Conservation (phyloP, 2,113 vertebrate genomes). For the Serilophus lunatus region DNA sequence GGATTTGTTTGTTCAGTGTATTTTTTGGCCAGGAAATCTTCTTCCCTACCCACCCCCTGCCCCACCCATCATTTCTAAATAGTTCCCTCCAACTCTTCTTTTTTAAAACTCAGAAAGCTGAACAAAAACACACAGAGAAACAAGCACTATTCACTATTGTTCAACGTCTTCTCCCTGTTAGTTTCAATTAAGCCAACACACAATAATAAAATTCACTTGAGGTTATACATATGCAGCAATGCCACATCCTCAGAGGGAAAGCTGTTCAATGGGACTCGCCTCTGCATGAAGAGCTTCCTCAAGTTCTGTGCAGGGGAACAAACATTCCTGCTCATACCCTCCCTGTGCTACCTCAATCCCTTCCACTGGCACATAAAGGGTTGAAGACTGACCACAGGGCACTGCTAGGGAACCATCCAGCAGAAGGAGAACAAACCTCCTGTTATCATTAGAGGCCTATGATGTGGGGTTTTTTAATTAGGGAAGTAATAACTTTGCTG, state of each 20-base stretch:
- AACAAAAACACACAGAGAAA: not conserved
- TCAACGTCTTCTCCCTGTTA: not conserved
- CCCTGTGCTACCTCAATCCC: not conserved
- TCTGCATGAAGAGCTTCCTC: not conserved
- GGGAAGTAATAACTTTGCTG: not conserved
- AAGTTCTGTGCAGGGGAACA: accelerated
- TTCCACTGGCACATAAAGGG: not conserved
- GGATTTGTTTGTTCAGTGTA: not conserved
- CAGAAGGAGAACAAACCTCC: not conserved
- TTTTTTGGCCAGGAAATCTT: not conserved
- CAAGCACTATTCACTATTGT: not conserved
- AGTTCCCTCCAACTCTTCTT: not conserved
- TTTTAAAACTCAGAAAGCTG: not conserved
- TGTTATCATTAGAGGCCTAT: not conserved
- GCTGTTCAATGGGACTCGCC: not conserved
- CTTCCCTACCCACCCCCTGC: no score
- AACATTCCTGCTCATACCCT: not conserved
- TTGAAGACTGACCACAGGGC: not conserved
- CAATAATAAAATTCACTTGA: not conserved
- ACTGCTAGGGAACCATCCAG: not conserved
- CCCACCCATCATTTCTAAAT: not conserved
- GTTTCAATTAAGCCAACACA: not conserved
- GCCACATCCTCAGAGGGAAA: not conserved
- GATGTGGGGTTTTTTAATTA: not conserved
- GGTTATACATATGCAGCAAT: not conserved